Base-by-base conservation (phyloP, 2,888 invertebrate genomes). In the Carabus problematicus region DNA sequence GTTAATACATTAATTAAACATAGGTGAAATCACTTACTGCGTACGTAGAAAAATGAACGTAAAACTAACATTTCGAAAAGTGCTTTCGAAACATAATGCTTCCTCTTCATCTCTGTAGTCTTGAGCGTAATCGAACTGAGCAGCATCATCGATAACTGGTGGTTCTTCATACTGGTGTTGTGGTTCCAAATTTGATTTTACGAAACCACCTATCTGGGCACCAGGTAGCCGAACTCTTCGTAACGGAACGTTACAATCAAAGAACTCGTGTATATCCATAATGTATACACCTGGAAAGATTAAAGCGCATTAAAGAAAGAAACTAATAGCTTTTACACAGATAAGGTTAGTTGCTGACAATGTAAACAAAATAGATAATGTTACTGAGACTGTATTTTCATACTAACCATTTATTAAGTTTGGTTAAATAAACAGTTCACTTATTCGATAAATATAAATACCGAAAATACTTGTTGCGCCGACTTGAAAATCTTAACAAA, bases 191-290 rank as follows among this genome's bases (percentile, higher is more conserved):
- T 49, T 54, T 14, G 52, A 18, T 49, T 49, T 67, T 19, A 67
- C 47, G 19, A 60, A 59, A 3, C 59, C 67, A 14, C 52, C 59
- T 54, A 67, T 43, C 29, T 49, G 60, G 14, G 67, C 67, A 41
- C 67, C 14, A 11, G 67, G 67, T 54, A 67, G 43, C 52, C 42
- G 59, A 1, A 60, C 47, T 19, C 19, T 45, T 41, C 4, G 14
- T 19, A 67, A 19, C n/a, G 67, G 19, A 29, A 42, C 52, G 18
- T 41, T 42, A 41, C 19, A 52, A 54, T 67, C 60, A 12, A 60
- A 67, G 40, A 67, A 67, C 16, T 67, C 67, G 39, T 42, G 12
- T 8, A 67, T 12, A 52, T 67, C 67, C 67, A 67, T 67, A 9
- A 18, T 52, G 14, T 12, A 16, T 14, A 14, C 47, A 47, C 8